phyloP scores from a whole-genome alignment of 2,113 vertebrate genomes.

The Myanophis thanlyinensis region DNA sequence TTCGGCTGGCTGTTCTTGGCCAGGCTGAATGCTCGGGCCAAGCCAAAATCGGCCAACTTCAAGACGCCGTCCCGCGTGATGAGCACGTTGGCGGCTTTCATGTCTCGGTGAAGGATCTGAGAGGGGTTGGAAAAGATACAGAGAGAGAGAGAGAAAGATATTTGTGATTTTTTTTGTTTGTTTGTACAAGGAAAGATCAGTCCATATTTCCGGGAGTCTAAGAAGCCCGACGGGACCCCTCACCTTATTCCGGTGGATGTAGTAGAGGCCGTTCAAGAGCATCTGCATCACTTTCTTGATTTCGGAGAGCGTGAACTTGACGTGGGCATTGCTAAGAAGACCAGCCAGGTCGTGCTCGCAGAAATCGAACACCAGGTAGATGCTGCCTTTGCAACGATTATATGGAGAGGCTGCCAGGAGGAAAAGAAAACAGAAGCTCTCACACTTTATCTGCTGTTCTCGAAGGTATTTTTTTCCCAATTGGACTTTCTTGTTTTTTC shows the following conservation, averaged over 20 bases:
- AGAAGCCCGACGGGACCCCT: background rate
- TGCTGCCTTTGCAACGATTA: constrained; percentile 97
- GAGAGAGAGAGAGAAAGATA: too few relatives aligned
- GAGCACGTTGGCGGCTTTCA: constrained; percentile 97
- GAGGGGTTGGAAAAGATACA: background rate
- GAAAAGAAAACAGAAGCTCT: background rate
- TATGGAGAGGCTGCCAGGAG: constrained; percentile 84
- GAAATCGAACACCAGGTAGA: constrained; percentile 99
- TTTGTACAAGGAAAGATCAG: too few relatives aligned
- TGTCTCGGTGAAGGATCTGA: constrained; percentile 96
- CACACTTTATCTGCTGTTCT: too few relatives aligned
- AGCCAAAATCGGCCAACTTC: constrained; percentile 94
- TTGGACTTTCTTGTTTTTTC: too few relatives aligned
- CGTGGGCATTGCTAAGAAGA: constrained; percentile 90
- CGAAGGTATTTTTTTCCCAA: too few relatives aligned
- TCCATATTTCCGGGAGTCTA: background rate
- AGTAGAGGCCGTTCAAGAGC: constrained; percentile 96
- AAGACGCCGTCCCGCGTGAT: constrained; percentile 95
- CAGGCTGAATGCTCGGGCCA: constrained; percentile 95
- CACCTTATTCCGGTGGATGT: constrained; percentile 99
- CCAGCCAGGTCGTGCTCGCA: constrained; percentile 97
- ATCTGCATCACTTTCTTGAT: constrained; percentile 99
- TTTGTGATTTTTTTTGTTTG: too few relatives aligned
- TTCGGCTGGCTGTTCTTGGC: constrained; percentile 98
- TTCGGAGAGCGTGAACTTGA: constrained; percentile 95